Conservation (phyloP, 2,797 vertebrate genomes). For the Lophius americanus region DNA sequence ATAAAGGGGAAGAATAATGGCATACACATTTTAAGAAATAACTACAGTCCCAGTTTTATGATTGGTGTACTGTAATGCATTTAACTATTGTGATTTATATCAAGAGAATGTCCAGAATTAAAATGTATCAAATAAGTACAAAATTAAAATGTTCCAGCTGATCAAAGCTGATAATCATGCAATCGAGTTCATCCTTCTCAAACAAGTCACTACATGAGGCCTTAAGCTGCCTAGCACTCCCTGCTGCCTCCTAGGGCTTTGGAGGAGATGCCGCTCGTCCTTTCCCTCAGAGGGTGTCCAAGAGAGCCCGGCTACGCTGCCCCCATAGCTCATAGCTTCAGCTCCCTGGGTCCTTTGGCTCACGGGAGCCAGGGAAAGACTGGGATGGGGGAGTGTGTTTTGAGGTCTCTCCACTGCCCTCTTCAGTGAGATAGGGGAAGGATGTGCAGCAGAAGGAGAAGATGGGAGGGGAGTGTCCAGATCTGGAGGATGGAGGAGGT, state of each 20-base stretch:
- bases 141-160: neutral
- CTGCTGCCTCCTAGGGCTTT: slow-evolving; percentile 41
- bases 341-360: slow-evolving; percentile 3
- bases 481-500: slow-evolving; percentile 50
- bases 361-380: neutral
- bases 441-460: slow-evolving; percentile 24
- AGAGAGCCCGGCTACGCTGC: slow-evolving; percentile 67
- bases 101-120: neutral
- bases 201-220: slow-evolving; percentile 16
- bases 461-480: slow-evolving; percentile 49
- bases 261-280: slow-evolving; percentile 68
- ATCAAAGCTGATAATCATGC: slow-evolving; percentile 19
- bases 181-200: slow-evolving; percentile 38
- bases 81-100: neutral
- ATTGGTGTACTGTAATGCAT: neutral
- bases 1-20: slow-evolving; percentile 3
- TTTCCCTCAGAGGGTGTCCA: slow-evolving; percentile 59
- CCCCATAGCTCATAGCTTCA: slow-evolving; percentile 34
- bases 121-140: neutral
- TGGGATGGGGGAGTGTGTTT: slow-evolving; percentile 55
- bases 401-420: slow-evolving; percentile 67
- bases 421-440: slow-evolving; percentile 56
- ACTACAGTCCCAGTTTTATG: neutral
- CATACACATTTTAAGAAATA: neutral
- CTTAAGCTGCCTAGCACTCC: slow-evolving; percentile 35